A percentile compares a stretch with the other conserved stretches of the same genome.
Evolutionary conservation across 2,113 vertebrate species (phyloP).

Genomic region (Pseudonaja textilis): DNA sequence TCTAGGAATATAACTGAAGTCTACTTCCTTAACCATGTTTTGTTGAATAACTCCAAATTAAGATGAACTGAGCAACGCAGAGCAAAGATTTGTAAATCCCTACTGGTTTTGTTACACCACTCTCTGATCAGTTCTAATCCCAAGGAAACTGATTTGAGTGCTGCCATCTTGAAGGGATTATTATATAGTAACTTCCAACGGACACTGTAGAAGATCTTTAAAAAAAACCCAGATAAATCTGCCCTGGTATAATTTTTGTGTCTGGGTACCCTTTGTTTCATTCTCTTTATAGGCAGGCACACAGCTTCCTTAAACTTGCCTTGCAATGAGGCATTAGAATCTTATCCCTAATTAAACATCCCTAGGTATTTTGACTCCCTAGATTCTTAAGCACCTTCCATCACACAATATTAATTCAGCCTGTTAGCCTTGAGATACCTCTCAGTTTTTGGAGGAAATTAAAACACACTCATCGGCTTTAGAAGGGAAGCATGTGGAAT

Average conservation of each 20-base stretch:
- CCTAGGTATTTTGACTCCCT: not conserved
- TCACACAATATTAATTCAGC: constrained; percentile 16
- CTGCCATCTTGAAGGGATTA: not conserved
- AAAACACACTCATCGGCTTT: not conserved
- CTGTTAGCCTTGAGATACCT: constrained; percentile 26
- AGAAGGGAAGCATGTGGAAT: not conserved
- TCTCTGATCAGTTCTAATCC: not conserved
- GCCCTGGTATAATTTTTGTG: not conserved
- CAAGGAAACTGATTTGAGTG: not conserved
- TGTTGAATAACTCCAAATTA: not conserved
- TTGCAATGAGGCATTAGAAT: not conserved
- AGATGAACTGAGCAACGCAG: not conserved
- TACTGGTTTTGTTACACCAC: not conserved
- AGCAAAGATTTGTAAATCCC: not conserved
- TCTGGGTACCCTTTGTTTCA: not conserved
- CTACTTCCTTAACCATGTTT: not conserved
- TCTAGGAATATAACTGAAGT: no score
- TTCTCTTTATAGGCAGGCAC: rapidly evolving
- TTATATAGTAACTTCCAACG: not conserved
- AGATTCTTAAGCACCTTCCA: constrained; percentile 14
- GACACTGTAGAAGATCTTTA: not conserved
- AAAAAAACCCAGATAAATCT: not conserved
- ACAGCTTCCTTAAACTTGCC: not conserved
- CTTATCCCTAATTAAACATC: constrained; percentile 21
- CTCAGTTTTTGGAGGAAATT: not conserved